Evolutionary conservation across 2,113 vertebrate species (phyloP), one percentile per base, ranked within the genome.

Genomic region (Pogona vitticeps): DNA sequence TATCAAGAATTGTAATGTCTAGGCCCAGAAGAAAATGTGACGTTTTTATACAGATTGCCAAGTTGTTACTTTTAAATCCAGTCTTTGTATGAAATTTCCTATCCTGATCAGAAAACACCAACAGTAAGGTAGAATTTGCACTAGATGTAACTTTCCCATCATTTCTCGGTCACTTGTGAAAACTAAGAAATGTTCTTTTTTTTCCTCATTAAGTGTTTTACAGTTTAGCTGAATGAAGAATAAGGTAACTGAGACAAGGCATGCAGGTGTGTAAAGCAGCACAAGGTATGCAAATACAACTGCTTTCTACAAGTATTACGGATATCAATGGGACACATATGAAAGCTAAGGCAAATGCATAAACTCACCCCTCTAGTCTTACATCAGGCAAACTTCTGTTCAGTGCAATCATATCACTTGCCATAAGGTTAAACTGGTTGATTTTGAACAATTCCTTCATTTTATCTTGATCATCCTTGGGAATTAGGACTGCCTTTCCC

Each of bases 361-460:
- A 78, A 72, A 97, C 98, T 95, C 92, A 99, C 98, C 99, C 98
- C 2, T 99, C 98, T 84, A 99, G 86, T 82, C 99, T 95, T 78
- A 99, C 98, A n/a, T 99, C 99, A 0, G 98, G 99, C 70, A 99
- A 93, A 85, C 97, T 99, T 91, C 99, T 96, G 96, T 99, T 99
- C 20, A 99, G 97, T 0, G 98, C 98, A 73, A 99, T 99, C 96
- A 99, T 94, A 95, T 99, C 98, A 52, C 99, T 99, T 95, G 98
- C 98, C 98, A 99, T 98, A 7, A 99, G 97, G 88, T 99, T 99
- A 92, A 99, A 99, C 93, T 99, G 99, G 95, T 99, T 99, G 92
- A 99, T 99, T 95, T 99, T 99, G 88, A 99, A 99, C 23, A 99
- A 96, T 88, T 99, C 99, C 90, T 98, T 99, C 99, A 99, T 99